Evolutionary conservation across 2,888 invertebrate genomes (phyloP), one percentile per base, ranked within the genome.

Genomic region (Biston stratarius): DNA sequence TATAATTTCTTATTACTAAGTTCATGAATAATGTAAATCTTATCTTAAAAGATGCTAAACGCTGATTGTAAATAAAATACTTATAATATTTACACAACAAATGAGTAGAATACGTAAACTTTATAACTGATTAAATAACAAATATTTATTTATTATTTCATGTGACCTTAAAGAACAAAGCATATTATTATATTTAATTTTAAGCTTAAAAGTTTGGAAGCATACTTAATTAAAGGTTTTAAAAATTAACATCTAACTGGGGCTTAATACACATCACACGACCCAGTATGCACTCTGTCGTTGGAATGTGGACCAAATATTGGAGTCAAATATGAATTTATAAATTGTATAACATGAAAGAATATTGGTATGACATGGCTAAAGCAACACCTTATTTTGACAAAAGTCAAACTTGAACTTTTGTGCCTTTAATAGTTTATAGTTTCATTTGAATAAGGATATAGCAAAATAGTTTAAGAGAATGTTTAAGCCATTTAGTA

Each of bases 1-100:
- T 72, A 86, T 80, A 83, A 83, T 83, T 82, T 83, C 84, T 85
- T 89, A 88, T 78, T 81, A 80, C 77, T 88, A 89, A 71, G 60
- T 84, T 76, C 78, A 86, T 82, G 80, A 83, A 83, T 80, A 79
- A 80, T 81, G 42, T 73, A 69, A 74, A 69, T 70, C 77, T 83
- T 83, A 82, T 71, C 73, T 68, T 71, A 74, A 79, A 70, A 62
- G 82, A 82, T 79, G 83, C 83, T 88, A 81, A 88, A 87, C 82
- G 83, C 84, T 83, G 83, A 84, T 82, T 77, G 80, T 85, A 89
- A 90, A 87, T 83, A 87, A 86, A 85, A 83, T 84, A 85, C 81
- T 78, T 80, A 87, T 67, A 86, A 81, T 92, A 92, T 92, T 89
- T 92, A 92, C 92, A 92, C 85, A 92, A 92, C 91, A 89, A 85